These are phyloP conservation scores for Magallana gigas DNA, from an alignment of 1,140 invertebrate genomes.

Conservation along the genomic window DNA sequence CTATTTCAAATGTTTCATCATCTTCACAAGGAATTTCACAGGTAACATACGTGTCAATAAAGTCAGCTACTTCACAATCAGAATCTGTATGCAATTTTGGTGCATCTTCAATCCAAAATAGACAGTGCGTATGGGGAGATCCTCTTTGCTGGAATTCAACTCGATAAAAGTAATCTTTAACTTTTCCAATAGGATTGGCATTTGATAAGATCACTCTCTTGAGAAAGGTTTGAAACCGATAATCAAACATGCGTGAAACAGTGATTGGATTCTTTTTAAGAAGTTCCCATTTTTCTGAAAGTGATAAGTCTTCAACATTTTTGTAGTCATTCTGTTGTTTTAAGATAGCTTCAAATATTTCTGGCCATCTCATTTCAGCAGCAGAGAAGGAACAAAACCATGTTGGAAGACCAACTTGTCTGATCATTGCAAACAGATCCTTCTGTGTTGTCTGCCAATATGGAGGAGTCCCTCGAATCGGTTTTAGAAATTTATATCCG, in stretches of 20 bases:
- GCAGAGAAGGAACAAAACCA: not conserved
- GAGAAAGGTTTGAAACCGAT: constrained; percentile 52
- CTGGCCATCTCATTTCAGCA: too few relatives aligned
- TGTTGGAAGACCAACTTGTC: too few relatives aligned
- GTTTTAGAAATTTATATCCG: constrained; percentile 56
- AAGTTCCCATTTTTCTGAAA: too few relatives aligned
- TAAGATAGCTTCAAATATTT: constrained; percentile 37
- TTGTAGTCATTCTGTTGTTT: constrained; percentile 43
- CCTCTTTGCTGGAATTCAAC: constrained; percentile 32
- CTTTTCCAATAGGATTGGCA: too few relatives aligned
- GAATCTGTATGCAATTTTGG: too few relatives aligned
- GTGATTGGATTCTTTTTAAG: constrained; percentile 51
- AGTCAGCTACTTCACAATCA: too few relatives aligned
- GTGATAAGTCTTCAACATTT: constrained; percentile 10
- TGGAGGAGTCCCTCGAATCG: constrained; percentile 55
- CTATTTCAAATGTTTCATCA: constrained; percentile 38
- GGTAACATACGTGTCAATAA: too few relatives aligned
- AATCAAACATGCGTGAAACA: not conserved
- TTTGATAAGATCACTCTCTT: not conserved
- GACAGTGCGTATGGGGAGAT: constrained; percentile 69
- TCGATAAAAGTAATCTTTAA: too few relatives aligned
- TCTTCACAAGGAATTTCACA: constrained; percentile 51
- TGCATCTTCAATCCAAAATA: constrained; percentile 69
- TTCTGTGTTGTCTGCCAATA: constrained; percentile 40
- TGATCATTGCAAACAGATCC: not conserved